phyloP scores from a whole-genome alignment of 2,797 vertebrate genomes.

The Sebastes cheni region DNA sequence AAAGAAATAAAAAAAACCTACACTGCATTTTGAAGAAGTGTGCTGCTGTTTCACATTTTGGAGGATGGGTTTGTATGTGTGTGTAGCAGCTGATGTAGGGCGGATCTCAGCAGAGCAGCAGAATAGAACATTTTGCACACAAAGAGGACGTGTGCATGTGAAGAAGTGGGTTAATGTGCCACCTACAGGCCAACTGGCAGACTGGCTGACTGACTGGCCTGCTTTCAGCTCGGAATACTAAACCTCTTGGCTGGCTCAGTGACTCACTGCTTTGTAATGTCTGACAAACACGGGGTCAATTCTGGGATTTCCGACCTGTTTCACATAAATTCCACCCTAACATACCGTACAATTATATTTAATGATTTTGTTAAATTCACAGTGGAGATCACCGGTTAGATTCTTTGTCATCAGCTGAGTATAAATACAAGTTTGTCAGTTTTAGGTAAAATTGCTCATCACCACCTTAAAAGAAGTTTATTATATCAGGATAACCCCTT shows the following conservation, averaged over 20 bases:
- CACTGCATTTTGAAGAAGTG: not conserved
- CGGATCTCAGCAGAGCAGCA: slow-evolving; percentile 1
- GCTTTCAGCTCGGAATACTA: not conserved
- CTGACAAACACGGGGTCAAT: not conserved
- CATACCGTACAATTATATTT: not conserved
- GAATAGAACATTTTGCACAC: slow-evolving; percentile 30
- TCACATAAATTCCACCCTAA: not conserved
- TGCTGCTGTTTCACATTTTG: not conserved
- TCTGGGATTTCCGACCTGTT: slow-evolving; percentile 5
- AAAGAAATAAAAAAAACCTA: not conserved
- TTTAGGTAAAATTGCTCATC: not conserved
- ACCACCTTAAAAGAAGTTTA: not conserved
- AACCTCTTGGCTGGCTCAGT: not conserved
- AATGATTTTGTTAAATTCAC: not conserved
- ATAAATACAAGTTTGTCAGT: not conserved
- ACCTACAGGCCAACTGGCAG: slow-evolving; percentile 71
- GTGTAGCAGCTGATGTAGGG: slow-evolving; percentile 27
- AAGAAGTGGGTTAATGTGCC: slow-evolving; percentile 71
- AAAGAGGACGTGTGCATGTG: not conserved
- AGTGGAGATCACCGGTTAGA: not conserved
- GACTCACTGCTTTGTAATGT: not conserved
- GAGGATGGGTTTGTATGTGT: not conserved
- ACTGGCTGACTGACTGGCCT: slow-evolving; percentile 26
- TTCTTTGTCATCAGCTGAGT: not conserved
- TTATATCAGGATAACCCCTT: too few relatives aligned